Evolutionary conservation across 2,113 vertebrate genomes (phyloP).

Genomic region (Ptychochromis oligacanthus): DNA sequence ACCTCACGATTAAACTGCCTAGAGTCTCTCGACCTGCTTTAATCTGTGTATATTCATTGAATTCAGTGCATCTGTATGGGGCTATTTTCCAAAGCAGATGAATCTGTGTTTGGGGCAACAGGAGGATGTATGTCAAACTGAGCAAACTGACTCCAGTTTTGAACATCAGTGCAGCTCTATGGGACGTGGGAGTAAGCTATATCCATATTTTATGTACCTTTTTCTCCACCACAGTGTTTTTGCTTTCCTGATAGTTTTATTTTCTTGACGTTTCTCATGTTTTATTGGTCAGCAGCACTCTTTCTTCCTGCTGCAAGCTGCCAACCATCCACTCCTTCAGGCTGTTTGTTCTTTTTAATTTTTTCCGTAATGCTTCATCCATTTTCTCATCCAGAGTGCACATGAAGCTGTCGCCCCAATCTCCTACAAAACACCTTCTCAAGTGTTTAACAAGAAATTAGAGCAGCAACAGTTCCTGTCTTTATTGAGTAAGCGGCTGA

Average conservation of each 20-base stretch:
- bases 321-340: not conserved
- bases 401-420: not conserved
- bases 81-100: not conserved
- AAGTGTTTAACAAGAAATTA: not conserved
- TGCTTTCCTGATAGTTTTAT: not conserved
- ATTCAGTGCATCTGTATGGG: not conserved
- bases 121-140: not conserved
- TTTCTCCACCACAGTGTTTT: not conserved
- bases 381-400: not conserved
- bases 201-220: not conserved
- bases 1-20: not conserved
- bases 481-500: not conserved
- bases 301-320: not conserved
- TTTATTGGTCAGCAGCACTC: not conserved
- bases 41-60: not conserved
- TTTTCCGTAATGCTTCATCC: not conserved
- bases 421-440: not conserved
- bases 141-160: not conserved
- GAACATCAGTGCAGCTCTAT: not conserved
- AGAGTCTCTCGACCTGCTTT: not conserved
- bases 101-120: not conserved
- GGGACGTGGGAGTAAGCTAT: not conserved
- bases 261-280: not conserved
- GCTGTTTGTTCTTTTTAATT: not conserved
- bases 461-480: not conserved